phyloP scores from a whole-genome alignment of 2,113 vertebrate genomes.

The Antigone vipio region DNA sequence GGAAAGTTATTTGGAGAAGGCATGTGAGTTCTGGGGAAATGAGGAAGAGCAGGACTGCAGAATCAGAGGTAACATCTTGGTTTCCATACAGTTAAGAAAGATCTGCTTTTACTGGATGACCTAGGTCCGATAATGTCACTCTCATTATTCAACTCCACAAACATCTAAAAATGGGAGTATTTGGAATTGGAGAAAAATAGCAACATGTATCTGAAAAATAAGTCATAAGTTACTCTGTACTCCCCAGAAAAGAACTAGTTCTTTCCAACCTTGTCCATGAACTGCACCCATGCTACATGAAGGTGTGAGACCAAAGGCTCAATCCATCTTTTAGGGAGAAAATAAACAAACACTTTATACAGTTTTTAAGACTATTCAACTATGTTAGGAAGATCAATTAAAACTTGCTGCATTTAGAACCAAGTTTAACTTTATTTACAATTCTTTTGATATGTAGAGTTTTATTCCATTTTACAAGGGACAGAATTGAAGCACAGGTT shows the following conservation, averaged over 20 bases:
- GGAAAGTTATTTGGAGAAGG: not conserved
- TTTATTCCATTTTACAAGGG: not conserved
- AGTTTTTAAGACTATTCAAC: not conserved
- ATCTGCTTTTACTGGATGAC: not conserved
- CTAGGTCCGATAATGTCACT: rapidly evolving
- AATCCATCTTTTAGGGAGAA: not conserved
- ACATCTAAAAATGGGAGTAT: not conserved
- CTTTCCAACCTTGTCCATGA: not conserved
- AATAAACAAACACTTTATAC: rapidly evolving
- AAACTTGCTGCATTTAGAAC: not conserved
- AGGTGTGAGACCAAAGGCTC: not conserved
- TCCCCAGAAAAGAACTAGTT: not conserved
- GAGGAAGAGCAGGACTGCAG: not conserved
- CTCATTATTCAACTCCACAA: not conserved
- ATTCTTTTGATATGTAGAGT: not conserved
- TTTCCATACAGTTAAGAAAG: not conserved
- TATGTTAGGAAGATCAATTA: not conserved
- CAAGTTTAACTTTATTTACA: not conserved
- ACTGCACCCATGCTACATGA: too few relatives aligned
- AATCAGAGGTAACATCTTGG: not conserved
- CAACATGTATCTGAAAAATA: rapidly evolving
- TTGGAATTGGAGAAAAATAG: not conserved
- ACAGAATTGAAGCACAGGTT: not conserved
- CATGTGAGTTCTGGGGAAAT: not conserved
- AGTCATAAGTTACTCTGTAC: rapidly evolving